Evolutionary conservation across 2,888 invertebrate species (phyloP).

Genomic region (Scaptomyza polygonia): DNA sequence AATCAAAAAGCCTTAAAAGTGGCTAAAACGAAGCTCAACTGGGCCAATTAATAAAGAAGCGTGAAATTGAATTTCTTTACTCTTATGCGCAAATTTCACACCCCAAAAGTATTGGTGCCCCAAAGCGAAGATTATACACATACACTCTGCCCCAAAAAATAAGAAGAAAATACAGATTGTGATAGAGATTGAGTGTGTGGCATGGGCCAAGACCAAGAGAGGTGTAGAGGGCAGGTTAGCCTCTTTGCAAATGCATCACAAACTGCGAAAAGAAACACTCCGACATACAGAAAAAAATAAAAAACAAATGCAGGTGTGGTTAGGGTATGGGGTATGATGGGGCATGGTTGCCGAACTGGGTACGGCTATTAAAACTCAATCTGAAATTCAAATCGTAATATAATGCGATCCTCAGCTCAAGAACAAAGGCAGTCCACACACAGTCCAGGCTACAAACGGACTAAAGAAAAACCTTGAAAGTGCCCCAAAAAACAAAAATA

Average conservation of each 20-base stretch:
- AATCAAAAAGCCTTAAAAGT: slow-evolving; percentile 19
- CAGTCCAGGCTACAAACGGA: slow-evolving; percentile 20
- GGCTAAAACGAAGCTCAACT: slow-evolving; percentile 36
- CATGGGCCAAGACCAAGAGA: too few relatives aligned
- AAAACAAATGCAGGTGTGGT: slow-evolving; percentile 61
- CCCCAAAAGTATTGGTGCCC: slow-evolving; percentile 51
- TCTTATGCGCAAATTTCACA: slow-evolving; percentile 69
- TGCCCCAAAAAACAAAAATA: slow-evolving; percentile 35
- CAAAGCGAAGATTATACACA: slow-evolving; percentile 11
- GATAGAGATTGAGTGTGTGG: slow-evolving; percentile 14
- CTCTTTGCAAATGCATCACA: slow-evolving; percentile 12
- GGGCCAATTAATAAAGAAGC: slow-evolving; percentile 79
- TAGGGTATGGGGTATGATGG: slow-evolving; percentile 2
- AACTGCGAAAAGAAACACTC: slow-evolving; percentile 60
- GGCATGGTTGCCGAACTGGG: slow-evolving; percentile 1
- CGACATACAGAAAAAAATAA: neutral
- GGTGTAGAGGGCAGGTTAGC: too few relatives aligned
- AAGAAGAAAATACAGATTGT: slow-evolving; percentile 22
- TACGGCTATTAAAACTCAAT: slow-evolving; percentile 78
- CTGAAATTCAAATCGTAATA: slow-evolving; percentile 79
- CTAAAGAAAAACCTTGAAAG: slow-evolving; percentile 59
- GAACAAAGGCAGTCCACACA: slow-evolving; percentile 53
- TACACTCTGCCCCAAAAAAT: slow-evolving; percentile 18
- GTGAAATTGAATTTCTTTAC: slow-evolving; percentile 77
- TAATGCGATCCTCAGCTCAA: slow-evolving; percentile 48